Percentiles rank a stretch among this genome's conserved stretches.
These are phyloP conservation scores for Carduelis carduelis DNA, from an alignment of 2,797 vertebrate genomes.

Conservation along the genomic window DNA sequence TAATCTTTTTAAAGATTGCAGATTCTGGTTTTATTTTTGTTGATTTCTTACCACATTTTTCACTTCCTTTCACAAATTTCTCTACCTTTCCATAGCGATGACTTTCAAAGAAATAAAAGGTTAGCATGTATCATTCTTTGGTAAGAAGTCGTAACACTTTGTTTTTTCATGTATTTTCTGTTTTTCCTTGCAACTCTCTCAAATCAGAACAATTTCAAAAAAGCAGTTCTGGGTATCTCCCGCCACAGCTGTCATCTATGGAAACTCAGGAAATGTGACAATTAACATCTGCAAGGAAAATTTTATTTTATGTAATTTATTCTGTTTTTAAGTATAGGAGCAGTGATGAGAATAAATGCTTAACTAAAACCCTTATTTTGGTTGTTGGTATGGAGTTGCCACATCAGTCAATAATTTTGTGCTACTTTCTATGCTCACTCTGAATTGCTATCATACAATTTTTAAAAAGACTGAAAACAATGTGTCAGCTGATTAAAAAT, in stretches of 20 bases:
- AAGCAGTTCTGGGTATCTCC: not conserved
- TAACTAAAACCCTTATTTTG: not conserved
- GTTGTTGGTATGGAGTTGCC: not conserved
- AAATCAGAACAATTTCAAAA: not conserved
- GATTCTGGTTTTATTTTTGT: not conserved
- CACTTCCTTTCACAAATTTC: not conserved
- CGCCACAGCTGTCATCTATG: not conserved
- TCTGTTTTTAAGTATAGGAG: not conserved
- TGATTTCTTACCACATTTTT: not conserved
- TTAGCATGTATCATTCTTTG: not conserved
- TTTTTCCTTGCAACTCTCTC: not conserved
- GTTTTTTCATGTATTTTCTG: not conserved
- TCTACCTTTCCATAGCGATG: not conserved
- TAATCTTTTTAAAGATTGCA: not conserved
- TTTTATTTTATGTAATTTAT: not conserved
- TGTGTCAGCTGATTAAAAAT: not conserved
- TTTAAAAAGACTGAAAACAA: not conserved
- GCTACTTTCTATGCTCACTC: not conserved
- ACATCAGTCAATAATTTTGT: not conserved
- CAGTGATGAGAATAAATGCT: not conserved
- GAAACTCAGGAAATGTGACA: not conserved
- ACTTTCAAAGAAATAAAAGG: not conserved
- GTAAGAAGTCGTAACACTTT: not conserved
- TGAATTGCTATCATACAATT: not conserved
- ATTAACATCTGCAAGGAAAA: not conserved